Evolutionary conservation across 2,113 vertebrate species (phyloP).

Genomic region (Nothobranchius furzeri): DNA sequence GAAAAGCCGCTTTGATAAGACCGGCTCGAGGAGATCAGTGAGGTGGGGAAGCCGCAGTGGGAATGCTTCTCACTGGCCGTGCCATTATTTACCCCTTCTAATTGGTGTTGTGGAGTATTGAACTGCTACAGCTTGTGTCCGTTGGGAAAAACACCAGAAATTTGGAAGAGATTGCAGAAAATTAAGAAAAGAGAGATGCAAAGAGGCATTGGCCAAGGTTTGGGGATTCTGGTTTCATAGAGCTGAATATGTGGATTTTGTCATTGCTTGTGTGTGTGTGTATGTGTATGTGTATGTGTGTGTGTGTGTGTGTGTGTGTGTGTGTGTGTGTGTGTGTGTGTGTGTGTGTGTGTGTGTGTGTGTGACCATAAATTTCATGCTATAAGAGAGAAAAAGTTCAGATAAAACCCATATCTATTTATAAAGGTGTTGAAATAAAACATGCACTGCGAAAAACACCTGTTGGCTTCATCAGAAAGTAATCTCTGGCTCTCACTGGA

Average conservation of each 20-base stretch:
- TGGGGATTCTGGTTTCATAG: neutral
- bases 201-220: conserved; percentile 10
- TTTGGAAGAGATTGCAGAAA: conserved; percentile 14
- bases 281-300: too few species aligned
- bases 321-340: neutral
- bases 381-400: too few species aligned
- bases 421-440: too few species aligned
- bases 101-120: conserved; percentile 66
- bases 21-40: conserved; percentile 22
- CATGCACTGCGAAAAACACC: too few species aligned
- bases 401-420: too few species aligned
- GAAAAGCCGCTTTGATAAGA: conserved; percentile 58
- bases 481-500: too few species aligned
- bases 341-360: neutral
- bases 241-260: neutral
- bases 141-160: conserved; percentile 22
- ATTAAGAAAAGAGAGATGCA: conserved; percentile 11
- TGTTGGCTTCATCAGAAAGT: too few species aligned
- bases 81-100: conserved; percentile 65
- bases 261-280: too few species aligned
- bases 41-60: conserved; percentile 29
- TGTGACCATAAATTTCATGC: neutral
- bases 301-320: too few species aligned
- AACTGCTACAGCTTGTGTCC: conserved; percentile 28
- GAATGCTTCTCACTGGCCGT: conserved; percentile 10